Conservation (phyloP, 2,797 vertebrate species). For the Labeo calbasu region DNA sequence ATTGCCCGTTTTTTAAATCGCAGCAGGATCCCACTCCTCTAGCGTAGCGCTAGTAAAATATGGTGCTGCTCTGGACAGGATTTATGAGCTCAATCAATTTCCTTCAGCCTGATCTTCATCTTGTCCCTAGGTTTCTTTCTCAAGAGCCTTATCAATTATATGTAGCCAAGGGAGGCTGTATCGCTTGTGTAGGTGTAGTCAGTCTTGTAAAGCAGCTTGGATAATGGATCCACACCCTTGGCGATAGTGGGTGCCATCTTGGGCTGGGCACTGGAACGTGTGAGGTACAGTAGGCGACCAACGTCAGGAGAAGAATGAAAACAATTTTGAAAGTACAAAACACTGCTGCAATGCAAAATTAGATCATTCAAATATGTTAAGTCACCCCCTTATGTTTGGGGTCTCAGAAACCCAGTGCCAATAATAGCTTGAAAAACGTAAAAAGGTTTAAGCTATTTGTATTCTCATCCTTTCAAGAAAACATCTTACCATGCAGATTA, state of each 20-base stretch:
- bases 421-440: neutral
- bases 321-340: neutral
- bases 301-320: neutral
- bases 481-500: constrained; percentile 9
- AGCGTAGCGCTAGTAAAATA: constrained; percentile 79
- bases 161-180: constrained; percentile 70
- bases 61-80: constrained; percentile 74
- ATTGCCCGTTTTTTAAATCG: constrained; percentile 34
- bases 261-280: neutral
- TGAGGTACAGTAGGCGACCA: neutral
- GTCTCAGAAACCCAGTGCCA: neutral
- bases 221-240: constrained; percentile 11
- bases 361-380: neutral
- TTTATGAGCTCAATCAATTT: constrained; percentile 81
- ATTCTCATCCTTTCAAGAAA: constrained; percentile 7
- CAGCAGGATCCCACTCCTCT: constrained; percentile 62
- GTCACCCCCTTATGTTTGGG: neutral
- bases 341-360: neutral
- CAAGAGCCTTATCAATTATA: constrained; percentile 79
- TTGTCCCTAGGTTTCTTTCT: constrained; percentile 76
- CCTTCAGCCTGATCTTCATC: constrained; percentile 74
- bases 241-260: constrained; percentile 10
- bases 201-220: constrained; percentile 20
- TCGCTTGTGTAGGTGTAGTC: constrained; percentile 50
- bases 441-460: neutral